These are phyloP conservation scores for Anguilla marmorata DNA, from an alignment of 2,797 vertebrate genomes.

Conservation along the genomic window DNA sequence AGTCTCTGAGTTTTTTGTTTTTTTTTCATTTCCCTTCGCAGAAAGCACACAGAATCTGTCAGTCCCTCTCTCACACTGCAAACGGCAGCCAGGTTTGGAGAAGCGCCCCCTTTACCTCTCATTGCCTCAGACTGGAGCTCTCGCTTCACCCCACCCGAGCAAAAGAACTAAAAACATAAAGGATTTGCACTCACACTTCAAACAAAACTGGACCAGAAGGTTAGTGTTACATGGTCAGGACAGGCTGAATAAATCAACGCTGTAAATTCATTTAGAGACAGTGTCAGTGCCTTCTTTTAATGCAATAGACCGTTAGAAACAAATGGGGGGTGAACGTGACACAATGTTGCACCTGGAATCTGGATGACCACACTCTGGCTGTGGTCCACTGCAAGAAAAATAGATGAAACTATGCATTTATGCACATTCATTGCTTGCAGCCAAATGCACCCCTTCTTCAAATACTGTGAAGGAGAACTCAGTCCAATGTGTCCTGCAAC, in stretches of 20 bases:
- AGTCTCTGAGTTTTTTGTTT: constrained; percentile 41
- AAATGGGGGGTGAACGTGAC: constrained; percentile 42
- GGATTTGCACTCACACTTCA: background rate
- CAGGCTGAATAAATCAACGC: constrained; percentile 29
- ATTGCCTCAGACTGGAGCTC: background rate
- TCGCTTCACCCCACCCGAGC: background rate
- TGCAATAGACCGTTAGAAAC: constrained; percentile 34
- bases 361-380: constrained; percentile 41
- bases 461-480: constrained; percentile 8
- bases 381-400: constrained; percentile 47
- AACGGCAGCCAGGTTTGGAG: background rate
- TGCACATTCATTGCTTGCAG: constrained; percentile 37
- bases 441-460: constrained; percentile 30
- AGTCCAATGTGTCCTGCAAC: background rate
- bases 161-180: background rate
- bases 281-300: constrained; percentile 38
- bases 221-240: background rate
- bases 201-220: background rate
- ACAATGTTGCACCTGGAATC: constrained; percentile 35
- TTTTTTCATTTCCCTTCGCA: constrained; percentile 41
- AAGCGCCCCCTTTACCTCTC: background rate
- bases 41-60: constrained; percentile 58
- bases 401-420: constrained; percentile 29
- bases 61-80: constrained; percentile 40
- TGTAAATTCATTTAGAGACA: constrained; percentile 33